Evolutionary conservation across 2,888 invertebrate genomes (phyloP), one percentile per base, ranked within the genome.

Genomic region (Trichogramma dendrolimi): DNA sequence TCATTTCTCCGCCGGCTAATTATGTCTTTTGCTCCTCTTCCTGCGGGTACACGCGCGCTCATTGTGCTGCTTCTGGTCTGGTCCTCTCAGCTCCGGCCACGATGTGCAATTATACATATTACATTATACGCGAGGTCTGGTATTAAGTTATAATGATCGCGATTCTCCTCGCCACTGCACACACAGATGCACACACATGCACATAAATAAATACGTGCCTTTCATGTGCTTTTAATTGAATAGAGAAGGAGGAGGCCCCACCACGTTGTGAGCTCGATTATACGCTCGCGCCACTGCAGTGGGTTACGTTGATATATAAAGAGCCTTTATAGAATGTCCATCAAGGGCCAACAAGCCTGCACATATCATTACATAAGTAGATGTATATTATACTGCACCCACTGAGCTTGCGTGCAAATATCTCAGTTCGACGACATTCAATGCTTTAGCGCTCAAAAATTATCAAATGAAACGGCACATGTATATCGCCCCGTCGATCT

Each of bases 211-310:
- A 27, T 27, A 27, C 61, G 55, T 38, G 52, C 11, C 55, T 55
- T 50, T 60, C 58, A 39, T 43, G 55, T 63, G 57, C 51, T 47
- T 49, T 58, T 63, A 60, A 60, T 57, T 63, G 56, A 60, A 60
- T 58, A 41, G 52, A 44, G 61, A 52, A 27, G 27, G 27, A 27
- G 27, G 27, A 27, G 27, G 27, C 27, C 27, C 27, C 2, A 27
- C 27, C 27, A 27, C 27, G 27, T 27, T 27, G 27, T 27, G 27
- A 27, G 27, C 27, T 27, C 27, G 27, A 27, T 27, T 27, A 27
- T 27, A 27, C 27, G 27, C 27, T 27, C 27, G 27, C 27, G 27
- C 27, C 27, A 27, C 27, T 27, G 27, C 27, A 27, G 27, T 27
- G 27, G 27, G 27, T 27, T 27, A 27, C 27, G 27, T 27, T 27